These are phyloP conservation scores for Tachyglossus aculeatus DNA, from an alignment of 2,797 vertebrate species.

Conservation along the genomic window DNA sequence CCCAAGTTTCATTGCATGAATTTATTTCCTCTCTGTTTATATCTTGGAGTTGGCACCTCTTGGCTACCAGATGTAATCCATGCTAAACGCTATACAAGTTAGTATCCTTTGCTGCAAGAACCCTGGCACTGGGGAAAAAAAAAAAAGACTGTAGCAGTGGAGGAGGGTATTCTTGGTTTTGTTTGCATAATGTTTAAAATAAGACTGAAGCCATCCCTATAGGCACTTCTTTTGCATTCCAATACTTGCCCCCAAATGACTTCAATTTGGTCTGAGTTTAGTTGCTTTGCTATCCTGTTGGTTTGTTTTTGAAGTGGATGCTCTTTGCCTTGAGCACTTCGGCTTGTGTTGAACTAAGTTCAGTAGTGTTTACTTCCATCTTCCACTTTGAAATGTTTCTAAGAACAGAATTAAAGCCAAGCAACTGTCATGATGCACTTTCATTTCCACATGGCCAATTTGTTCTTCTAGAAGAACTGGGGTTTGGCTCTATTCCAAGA, in stretches of 20 bases:
- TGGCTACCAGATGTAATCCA: too few relatives aligned
- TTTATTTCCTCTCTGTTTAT: too few relatives aligned
- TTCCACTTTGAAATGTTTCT: slow-evolving; percentile 6
- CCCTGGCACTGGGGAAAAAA: background rate
- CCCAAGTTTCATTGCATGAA: too few relatives aligned
- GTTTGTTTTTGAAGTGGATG: background rate
- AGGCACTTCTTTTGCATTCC: background rate
- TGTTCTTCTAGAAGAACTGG: slow-evolving; percentile 1
- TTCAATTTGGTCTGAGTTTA: background rate
- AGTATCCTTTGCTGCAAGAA: background rate
- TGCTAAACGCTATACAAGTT: background rate
- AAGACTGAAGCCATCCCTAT: background rate
- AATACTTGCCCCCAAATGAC: background rate
- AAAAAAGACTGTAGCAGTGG: background rate
- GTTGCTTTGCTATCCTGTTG: background rate
- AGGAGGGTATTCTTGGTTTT: background rate
- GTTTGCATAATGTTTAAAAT: background rate
- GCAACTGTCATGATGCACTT: background rate
- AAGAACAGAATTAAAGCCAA: slow-evolving; percentile 10
- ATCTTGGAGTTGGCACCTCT: too few relatives aligned
- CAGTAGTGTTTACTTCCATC: background rate
- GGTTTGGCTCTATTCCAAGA: background rate
- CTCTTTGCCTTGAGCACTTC: background rate
- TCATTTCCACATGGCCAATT: slow-evolving; percentile 3
- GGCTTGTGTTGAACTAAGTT: background rate